Evolutionary conservation across 2,797 vertebrate genomes (phyloP).

Genomic region (Chaunax sp.): DNA sequence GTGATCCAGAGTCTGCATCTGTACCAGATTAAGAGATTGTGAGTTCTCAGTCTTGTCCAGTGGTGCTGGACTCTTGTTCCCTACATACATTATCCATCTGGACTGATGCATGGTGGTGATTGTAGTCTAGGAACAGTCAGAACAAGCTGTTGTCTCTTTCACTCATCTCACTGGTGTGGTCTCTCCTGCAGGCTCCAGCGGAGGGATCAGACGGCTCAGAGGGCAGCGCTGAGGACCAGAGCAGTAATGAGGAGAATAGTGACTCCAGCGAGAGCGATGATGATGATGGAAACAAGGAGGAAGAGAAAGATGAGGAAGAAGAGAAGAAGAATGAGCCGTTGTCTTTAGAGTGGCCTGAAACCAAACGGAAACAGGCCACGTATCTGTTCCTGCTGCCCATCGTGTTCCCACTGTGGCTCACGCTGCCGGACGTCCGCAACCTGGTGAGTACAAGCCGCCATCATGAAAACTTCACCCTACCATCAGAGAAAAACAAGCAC

Average conservation of each 20-base stretch:
- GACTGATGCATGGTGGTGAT: no score
- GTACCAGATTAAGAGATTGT: no score
- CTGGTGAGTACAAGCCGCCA: conserved; percentile 73
- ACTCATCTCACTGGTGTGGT: no score
- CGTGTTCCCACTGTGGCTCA: conserved; percentile 92
- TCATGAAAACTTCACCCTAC: no score
- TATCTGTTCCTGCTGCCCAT: conserved; percentile 94
- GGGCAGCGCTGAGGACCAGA: conserved; percentile 30
- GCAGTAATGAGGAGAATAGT: conserved; percentile 18
- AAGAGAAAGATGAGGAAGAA: conserved; percentile 72
- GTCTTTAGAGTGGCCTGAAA: conserved; percentile 91
- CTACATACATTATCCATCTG: no score
- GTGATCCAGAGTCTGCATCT: no score
- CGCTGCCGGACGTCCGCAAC: conserved; percentile 94
- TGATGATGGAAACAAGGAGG: conserved; percentile 16
- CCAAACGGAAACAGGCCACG: conserved; percentile 86
- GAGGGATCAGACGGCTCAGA: conserved; percentile 26
- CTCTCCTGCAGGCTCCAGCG: conserved; percentile 34
- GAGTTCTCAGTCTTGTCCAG: no score
- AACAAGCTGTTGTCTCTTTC: no score
- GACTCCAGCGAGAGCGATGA: conserved; percentile 40
- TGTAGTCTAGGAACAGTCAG: no score
- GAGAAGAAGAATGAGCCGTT: conserved; percentile 90
- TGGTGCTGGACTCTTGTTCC: no score
- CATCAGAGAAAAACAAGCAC: no score